Base-by-base conservation (phyloP, 1,140 invertebrate genomes). In the Thaumatotibia leucotreta region DNA sequence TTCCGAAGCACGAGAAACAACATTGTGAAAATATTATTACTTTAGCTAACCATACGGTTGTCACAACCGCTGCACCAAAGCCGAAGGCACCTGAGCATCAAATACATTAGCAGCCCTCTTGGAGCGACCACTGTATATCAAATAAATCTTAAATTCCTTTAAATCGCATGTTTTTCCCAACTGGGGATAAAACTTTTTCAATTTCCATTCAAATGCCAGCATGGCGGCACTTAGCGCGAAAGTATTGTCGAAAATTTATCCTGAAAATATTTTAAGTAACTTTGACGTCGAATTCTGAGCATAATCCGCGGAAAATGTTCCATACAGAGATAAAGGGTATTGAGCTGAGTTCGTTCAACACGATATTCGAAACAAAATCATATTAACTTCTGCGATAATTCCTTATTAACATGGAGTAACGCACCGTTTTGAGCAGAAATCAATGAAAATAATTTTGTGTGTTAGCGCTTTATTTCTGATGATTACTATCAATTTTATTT, bases 181-280 rank as follows among this genome's bases (percentile, higher is more conserved):
- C 72, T 33, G 58, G 77, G 78, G 70, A 74, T 71, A 70, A 84
- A 85, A 87, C 78, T 87, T 85, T 87, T 87, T 85, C 84, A 84
- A 87, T 87, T 85, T 87, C 79, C 79, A 82, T 84, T 83, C 75
- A 77, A 80, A 86, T 79, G 67, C 69, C 64, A 70, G 75, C 67
- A 79, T 77, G 76, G 73, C 72, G 70, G 75, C 74, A 80, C 75
- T 84, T 82, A 82, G 73, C 78, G 73, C 72, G 71, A 66, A 82
- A 82, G 79, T 79, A 77, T 79, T 77, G 67, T 69, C 68, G 33
- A 62, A 75, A 70, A 73, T 68, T 63, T 58, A 58, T 27, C 52
- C 27, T 58, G 11, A 58, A 58, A 58, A 58, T 58, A 58, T 58
- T 58, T 58, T 58, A 58, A 29, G 52, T 58, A 27, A 58, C 24